Conservation (phyloP, 2,113 vertebrate genomes). For the Poecile atricapillus region DNA sequence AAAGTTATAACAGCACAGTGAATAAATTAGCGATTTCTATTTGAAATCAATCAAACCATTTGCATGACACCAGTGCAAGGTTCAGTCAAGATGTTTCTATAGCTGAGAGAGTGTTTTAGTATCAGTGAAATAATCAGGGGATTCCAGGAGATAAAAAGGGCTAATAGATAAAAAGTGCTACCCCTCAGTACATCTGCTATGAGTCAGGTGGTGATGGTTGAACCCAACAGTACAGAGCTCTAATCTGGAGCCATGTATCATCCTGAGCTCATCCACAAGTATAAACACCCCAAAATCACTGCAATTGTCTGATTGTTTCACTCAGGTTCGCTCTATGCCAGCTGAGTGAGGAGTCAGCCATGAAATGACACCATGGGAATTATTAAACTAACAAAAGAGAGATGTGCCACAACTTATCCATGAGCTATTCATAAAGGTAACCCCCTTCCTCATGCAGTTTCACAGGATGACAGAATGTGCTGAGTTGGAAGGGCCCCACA, state of each 20-base stretch:
- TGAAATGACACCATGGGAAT: background rate
- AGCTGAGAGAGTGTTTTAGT: background rate
- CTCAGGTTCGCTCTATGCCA: background rate
- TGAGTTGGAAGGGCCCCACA: background rate
- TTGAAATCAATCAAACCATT: conserved; percentile 43
- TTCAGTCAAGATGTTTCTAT: background rate
- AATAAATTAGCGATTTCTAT: conserved; percentile 27
- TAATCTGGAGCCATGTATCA: background rate
- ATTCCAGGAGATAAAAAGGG: background rate
- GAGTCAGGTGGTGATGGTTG: background rate
- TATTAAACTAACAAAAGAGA: background rate
- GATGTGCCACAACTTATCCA: background rate
- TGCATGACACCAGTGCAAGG: conserved; percentile 6
- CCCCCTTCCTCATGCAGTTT: background rate
- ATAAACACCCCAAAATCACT: background rate
- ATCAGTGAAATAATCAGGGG: background rate
- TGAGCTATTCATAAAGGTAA: background rate
- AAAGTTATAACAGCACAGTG: background rate
- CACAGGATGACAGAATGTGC: background rate
- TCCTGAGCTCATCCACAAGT: background rate
- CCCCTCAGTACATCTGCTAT: background rate
- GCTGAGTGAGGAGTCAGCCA: background rate
- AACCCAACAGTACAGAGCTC: background rate
- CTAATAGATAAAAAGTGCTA: background rate
- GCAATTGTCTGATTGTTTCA: background rate